Evolutionary conservation across 2,888 invertebrate genomes (phyloP).

Genomic region (Tachina lurida): DNA sequence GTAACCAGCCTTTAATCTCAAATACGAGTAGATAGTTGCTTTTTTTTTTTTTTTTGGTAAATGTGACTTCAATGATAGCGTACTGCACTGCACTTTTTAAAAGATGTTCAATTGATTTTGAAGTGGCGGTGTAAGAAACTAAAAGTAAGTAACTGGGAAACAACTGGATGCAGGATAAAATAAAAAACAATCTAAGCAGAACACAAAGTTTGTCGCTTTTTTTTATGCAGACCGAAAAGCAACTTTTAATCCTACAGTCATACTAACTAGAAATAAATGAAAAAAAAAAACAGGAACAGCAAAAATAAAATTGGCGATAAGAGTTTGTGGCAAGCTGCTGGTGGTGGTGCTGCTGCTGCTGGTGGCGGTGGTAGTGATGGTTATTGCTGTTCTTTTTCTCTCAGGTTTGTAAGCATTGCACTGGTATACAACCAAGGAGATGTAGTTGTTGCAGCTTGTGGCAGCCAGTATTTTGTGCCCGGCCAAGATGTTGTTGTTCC

Average conservation of each 20-base stretch:
- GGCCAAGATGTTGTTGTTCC: slow-evolving; percentile 31
- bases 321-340: slow-evolving; percentile 56
- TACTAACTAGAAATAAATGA: slow-evolving; percentile 48
- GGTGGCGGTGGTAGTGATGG: slow-evolving; percentile 17
- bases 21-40: slow-evolving; percentile 13
- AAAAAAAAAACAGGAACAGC: slow-evolving; percentile 33
- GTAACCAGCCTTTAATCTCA: slow-evolving; percentile 46
- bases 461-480: slow-evolving; percentile 37
- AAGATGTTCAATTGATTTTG: slow-evolving; percentile 64
- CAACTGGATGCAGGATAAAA: slow-evolving; percentile 21
- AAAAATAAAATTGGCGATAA: slow-evolving; percentile 60
- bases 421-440: background rate
- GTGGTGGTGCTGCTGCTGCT: background rate
- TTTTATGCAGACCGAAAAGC: slow-evolving; percentile 22
- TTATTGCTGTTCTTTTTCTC: slow-evolving; percentile 42
- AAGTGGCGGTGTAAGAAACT: slow-evolving; percentile 39
- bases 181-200: slow-evolving; percentile 57
- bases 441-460: slow-evolving; percentile 44
- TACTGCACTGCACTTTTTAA: slow-evolving; percentile 18
- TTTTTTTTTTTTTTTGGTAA: slow-evolving; percentile 5
- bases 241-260: slow-evolving; percentile 57
- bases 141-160: slow-evolving; percentile 32
- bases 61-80: slow-evolving; percentile 59
- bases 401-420: slow-evolving; percentile 35
- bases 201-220: slow-evolving; percentile 69